Evolutionary conservation across 2,888 invertebrate genomes (phyloP).

Genomic region (Eurois occulta): DNA sequence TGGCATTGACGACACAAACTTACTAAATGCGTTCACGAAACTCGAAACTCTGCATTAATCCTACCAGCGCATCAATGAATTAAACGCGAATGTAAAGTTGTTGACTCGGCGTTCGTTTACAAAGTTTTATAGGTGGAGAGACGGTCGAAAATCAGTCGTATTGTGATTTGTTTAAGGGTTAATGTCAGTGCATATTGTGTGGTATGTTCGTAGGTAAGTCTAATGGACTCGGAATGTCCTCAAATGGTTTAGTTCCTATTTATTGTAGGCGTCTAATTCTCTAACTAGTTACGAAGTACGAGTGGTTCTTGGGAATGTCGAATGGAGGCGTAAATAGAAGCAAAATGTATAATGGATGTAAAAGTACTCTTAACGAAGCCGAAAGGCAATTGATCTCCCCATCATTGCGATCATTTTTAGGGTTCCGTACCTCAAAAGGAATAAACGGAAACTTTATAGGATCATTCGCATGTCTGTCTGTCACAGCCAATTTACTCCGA

Average conservation of each 20-base stretch:
- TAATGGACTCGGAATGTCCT: constrained; percentile 59
- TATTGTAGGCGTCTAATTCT: constrained; percentile 55
- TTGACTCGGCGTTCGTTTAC: constrained; percentile 14
- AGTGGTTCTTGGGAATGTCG: neutral
- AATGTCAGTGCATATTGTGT: neutral
- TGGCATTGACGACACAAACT: constrained; percentile 39
- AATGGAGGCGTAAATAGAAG: neutral
- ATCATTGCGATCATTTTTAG: too few relatives aligned
- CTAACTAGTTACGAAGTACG: constrained; percentile 21
- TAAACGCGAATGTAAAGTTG: constrained; percentile 46
- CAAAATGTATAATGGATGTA: too few relatives aligned
- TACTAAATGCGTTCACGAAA: constrained; percentile 32
- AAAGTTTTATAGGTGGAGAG: constrained; percentile 26
- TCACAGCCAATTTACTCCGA: too few relatives aligned
- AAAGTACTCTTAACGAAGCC: too few relatives aligned
- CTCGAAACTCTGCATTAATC: constrained; percentile 6
- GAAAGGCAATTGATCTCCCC: too few relatives aligned
- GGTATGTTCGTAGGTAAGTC: constrained; percentile 29
- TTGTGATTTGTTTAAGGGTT: constrained; percentile 13
- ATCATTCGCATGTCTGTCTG: too few relatives aligned
- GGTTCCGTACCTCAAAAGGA: too few relatives aligned
- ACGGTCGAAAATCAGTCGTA: constrained; percentile 33
- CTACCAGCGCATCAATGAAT: constrained; percentile 7
- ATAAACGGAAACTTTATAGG: too few relatives aligned
- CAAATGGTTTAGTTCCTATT: constrained; percentile 71